phyloP scores from a whole-genome alignment of 2,113 vertebrate species.

The Chaenocephalus aceratus region DNA sequence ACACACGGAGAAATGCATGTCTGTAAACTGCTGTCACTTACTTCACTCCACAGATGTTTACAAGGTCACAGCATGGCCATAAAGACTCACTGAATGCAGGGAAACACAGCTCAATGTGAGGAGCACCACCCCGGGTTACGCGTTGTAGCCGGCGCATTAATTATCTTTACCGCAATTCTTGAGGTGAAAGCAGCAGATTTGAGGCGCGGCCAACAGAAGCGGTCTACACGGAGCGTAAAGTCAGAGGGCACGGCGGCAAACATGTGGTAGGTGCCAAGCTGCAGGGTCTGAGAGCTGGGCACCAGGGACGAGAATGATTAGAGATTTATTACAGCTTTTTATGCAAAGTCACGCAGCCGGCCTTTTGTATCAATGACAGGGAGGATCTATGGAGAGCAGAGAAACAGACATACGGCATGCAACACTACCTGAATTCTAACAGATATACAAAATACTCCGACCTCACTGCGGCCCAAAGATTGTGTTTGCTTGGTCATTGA shows the following conservation, averaged over 20 bases:
- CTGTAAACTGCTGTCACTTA: slow-evolving; percentile 43
- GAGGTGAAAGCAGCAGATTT: slow-evolving; percentile 66
- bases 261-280: slow-evolving; percentile 72
- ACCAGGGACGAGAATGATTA: slow-evolving; percentile 49
- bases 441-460: slow-evolving; percentile 35
- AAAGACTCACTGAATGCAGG: slow-evolving; percentile 36
- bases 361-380: slow-evolving; percentile 20
- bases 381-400: slow-evolving; percentile 4
- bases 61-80: slow-evolving; percentile 66
- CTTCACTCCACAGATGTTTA: slow-evolving; percentile 69
- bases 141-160: slow-evolving; percentile 58
- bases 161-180: slow-evolving; percentile 69
- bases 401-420: not conserved
- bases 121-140: slow-evolving; percentile 43
- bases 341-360: slow-evolving; percentile 69
- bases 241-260: slow-evolving; percentile 68
- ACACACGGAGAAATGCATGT: slow-evolving; percentile 32
- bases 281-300: slow-evolving; percentile 58
- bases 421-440: slow-evolving; percentile 17
- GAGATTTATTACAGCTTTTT: slow-evolving; percentile 62
- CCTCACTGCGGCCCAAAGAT: slow-evolving; percentile 49
- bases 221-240: slow-evolving; percentile 61
- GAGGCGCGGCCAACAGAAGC: slow-evolving; percentile 59
- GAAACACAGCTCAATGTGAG: slow-evolving; percentile 26
- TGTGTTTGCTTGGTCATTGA: slow-evolving; percentile 78